These are phyloP conservation scores for Sylvia atricapilla DNA, from an alignment of 2,113 vertebrate genomes.

Conservation along the genomic window DNA sequence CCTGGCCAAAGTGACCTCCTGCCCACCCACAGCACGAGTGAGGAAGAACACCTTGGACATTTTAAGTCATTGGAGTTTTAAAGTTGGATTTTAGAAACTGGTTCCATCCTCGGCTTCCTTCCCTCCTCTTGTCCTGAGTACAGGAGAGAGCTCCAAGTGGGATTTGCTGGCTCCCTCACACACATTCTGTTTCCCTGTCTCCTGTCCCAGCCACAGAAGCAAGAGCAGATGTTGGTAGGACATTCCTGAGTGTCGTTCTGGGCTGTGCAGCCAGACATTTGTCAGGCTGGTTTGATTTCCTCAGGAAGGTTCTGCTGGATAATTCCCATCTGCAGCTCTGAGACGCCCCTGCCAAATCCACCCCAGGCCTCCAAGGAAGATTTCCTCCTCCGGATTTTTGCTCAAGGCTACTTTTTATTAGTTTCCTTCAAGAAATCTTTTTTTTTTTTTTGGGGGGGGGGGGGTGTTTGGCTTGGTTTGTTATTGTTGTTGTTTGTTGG, in stretches of 20 bases:
- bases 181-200: background rate
- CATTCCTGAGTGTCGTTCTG: background rate
- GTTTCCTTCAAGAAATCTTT: background rate
- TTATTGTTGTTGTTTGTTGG: no score
- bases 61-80: background rate
- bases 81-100: background rate
- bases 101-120: background rate
- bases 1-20: background rate
- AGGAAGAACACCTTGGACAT: background rate
- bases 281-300: constrained; percentile 47
- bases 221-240: constrained; percentile 53
- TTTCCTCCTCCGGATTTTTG: background rate
- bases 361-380: constrained; percentile 11
- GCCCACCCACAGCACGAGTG: background rate
- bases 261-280: constrained; percentile 42
- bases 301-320: constrained; percentile 28
- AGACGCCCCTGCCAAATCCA: background rate
- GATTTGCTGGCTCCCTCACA: background rate
- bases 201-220: background rate
- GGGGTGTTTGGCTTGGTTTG: no score
- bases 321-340: background rate
- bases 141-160: background rate
- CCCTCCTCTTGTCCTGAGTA: background rate
- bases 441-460: no score
- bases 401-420: background rate